Evolutionary conservation across 2,113 vertebrate species (phyloP).

Genomic region (Morphnarchus princeps): DNA sequence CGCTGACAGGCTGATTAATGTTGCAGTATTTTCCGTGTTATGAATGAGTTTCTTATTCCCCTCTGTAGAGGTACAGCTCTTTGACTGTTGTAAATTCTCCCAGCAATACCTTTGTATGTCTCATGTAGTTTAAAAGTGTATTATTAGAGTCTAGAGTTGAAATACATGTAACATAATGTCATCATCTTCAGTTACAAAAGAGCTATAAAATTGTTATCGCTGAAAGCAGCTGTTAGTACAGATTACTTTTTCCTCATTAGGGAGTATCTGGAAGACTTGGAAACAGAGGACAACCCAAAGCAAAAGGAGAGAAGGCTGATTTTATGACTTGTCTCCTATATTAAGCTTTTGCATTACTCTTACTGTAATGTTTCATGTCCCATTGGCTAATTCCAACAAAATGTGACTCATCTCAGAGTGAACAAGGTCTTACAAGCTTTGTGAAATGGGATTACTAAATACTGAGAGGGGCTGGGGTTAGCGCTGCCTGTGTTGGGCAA

Average conservation of each 20-base stretch:
- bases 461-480: not conserved
- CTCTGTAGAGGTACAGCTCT: slow-evolving; percentile 20
- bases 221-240: not conserved
- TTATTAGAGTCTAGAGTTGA: not conserved
- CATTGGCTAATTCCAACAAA: not conserved
- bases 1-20: not conserved
- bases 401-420: not conserved
- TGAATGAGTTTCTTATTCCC: not conserved
- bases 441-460: not conserved
- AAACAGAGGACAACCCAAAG: slow-evolving; percentile 63
- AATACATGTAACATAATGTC: not conserved
- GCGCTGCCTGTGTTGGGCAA: not conserved
- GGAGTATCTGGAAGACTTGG: slow-evolving; percentile 70
- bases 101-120: not conserved
- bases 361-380: not conserved
- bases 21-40: not conserved
- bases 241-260: slow-evolving; percentile 50
- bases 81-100: not conserved
- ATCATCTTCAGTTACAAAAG: not conserved
- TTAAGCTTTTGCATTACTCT: not conserved
- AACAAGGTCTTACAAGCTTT: not conserved
- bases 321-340: not conserved
- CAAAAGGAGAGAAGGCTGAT: slow-evolving; percentile 59
- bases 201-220: not conserved
- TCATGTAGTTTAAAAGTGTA: not conserved